A percentile compares a stretch with the other conserved stretches of the same genome.
Conservation (phyloP, 2,113 vertebrate species). For the Halcyon malimbica region DNA sequence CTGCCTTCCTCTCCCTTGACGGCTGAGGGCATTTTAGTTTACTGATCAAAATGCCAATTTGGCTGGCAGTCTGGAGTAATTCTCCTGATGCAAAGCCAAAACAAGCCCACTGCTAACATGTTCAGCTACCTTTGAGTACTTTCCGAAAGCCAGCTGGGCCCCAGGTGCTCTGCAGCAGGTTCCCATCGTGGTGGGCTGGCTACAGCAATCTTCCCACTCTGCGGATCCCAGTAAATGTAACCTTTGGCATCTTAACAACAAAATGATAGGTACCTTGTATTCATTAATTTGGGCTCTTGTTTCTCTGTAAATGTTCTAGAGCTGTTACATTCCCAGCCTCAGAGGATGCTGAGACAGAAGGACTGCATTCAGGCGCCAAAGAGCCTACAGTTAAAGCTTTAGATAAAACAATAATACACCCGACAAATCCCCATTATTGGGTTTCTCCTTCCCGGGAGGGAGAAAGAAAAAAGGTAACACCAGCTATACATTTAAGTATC, state of each 20-base stretch:
- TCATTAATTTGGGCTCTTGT: neutral
- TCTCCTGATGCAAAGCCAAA: neutral
- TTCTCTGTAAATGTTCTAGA: neutral
- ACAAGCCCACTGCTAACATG: neutral
- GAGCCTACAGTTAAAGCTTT: neutral
- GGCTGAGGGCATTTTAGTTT: neutral
- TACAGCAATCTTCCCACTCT: neutral
- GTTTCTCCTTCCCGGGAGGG: neutral
- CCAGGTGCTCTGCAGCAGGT: neutral
- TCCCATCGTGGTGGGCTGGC: rapidly evolving
- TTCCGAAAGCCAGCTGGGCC: neutral
- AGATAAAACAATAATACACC: neutral
- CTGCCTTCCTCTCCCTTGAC: neutral
- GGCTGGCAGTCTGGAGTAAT: neutral
- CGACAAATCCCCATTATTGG: neutral
- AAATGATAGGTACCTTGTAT: neutral
- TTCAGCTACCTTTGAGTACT: neutral
- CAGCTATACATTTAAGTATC: neutral
- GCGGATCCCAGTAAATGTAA: neutral
- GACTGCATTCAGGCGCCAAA: neutral
- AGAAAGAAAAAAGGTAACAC: neutral
- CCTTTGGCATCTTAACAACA: neutral
- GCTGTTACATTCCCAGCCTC: neutral
- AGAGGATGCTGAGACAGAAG: neutral
- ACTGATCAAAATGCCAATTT: neutral